These are phyloP conservation scores for Chunga burmeisteri DNA, from an alignment of 2,113 vertebrate species.

Conservation along the genomic window DNA sequence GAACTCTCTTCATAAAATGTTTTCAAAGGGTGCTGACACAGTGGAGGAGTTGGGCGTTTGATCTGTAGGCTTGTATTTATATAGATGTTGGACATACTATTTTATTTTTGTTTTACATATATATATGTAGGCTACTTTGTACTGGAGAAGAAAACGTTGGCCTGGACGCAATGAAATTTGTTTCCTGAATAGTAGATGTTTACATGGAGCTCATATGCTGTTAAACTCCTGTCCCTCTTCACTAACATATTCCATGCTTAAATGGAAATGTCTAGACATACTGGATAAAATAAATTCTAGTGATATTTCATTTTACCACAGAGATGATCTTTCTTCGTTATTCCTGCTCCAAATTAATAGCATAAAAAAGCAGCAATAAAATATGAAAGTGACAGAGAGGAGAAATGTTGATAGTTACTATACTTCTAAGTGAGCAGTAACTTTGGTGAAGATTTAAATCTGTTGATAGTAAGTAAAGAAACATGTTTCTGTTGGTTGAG, in stretches of 20 bases:
- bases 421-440: background rate
- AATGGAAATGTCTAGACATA: background rate
- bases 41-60: constrained; percentile 12
- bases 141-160: background rate
- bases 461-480: background rate
- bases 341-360: constrained; percentile 22
- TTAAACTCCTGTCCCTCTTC: background rate
- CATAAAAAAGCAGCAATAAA: background rate
- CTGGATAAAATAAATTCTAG: background rate
- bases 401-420: background rate
- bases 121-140: constrained; percentile 20
- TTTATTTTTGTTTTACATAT: constrained; percentile 37
- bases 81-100: background rate
- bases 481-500: background rate
- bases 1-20: constrained; percentile 19
- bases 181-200: constrained; percentile 25
- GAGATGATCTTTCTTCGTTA: constrained; percentile 20
- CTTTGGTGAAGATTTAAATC: background rate
- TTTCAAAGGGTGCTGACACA: constrained; percentile 37
- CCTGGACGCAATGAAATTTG: constrained; percentile 5
- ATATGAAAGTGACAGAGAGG: background rate
- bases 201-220: background rate
- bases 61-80: constrained; percentile 41
- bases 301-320: background rate
- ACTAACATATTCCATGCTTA: background rate